Evolutionary conservation across 2,113 vertebrate species (phyloP), one percentile per base, ranked within the genome.

Genomic region (Gobiocypris rarus): DNA sequence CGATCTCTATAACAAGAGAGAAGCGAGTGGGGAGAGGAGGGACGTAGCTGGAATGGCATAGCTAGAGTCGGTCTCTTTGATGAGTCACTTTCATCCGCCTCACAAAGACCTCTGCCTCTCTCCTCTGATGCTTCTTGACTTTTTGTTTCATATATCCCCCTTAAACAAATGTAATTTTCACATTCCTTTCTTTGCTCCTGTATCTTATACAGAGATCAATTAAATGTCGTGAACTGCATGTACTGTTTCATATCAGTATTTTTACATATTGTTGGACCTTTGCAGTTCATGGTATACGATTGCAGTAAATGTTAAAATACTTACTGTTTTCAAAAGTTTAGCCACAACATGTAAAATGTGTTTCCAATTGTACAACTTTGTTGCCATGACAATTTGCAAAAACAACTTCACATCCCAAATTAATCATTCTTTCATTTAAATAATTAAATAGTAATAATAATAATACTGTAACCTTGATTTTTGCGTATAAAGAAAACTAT

Each of bases 11-110:
- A 85, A 87, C 79, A 28, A 76, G 70, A 54, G 50, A 77, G 45
- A 52, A 26, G 3, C 26, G 45, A 58, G 22, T 34, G 14, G 17
- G 45, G 56, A 38, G 76, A 73, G 48, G 48, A 71, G 45, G 26
- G 69, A 82, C 17, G 22, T 11, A 69, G 81, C 59, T 81, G 17
- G 50, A 84, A 79, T 82, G 84, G 81, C 75, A 71, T 52, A 45
- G 59, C n/a, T 73, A 28, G 24, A 65, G 75, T 70, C 52, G 24
- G 8, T 56, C 22, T 85, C 79, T 81, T 63, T 81, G 78, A 84
- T 85, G 87, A 86, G 63, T 74, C 73, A 84, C 74, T 88, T 86
- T 87, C 56, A 43, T 81, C 56, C 28, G 63, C 19, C 85, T 85
- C 61, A 81, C 43, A 15, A 52, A 79, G 45, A 82, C 75, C 70